Evolutionary conservation across 2,113 vertebrate species (phyloP).

Genomic region (Tapirus terrestris): DNA sequence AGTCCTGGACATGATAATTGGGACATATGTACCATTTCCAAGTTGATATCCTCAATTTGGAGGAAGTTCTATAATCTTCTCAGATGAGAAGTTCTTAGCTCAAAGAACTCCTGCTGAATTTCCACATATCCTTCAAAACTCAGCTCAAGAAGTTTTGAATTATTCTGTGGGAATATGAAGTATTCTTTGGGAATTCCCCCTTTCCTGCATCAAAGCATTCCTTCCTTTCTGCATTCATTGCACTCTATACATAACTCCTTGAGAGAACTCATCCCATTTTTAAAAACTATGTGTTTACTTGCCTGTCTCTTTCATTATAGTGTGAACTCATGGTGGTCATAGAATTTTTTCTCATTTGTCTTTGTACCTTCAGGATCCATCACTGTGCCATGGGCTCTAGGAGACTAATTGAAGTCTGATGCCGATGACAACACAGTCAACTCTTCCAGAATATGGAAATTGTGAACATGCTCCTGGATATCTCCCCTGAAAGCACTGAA

Average conservation of each 20-base stretch:
- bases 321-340: not conserved
- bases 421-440: not conserved
- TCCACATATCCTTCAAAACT: not conserved
- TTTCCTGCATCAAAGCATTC: not conserved
- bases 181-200: not conserved
- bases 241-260: not conserved
- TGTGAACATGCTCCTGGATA: not conserved
- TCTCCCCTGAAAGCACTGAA: not conserved
- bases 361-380: not conserved
- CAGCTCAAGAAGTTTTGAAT: not conserved
- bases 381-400: not conserved
- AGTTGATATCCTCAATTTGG: not conserved
- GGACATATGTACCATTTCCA: not conserved
- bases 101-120: not conserved
- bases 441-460: not conserved
- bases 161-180: not conserved
- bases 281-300: not conserved
- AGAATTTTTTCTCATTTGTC: not conserved
- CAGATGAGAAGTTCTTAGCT: not conserved
- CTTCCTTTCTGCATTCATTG: not conserved
- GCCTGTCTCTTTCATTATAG: not conserved
- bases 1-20: not conserved
- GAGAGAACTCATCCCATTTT: not conserved
- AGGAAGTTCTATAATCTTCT: not conserved
- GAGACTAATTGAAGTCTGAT: not conserved